phyloP scores from a whole-genome alignment of 2,888 invertebrate species.

The Calameuta pallipes region DNA sequence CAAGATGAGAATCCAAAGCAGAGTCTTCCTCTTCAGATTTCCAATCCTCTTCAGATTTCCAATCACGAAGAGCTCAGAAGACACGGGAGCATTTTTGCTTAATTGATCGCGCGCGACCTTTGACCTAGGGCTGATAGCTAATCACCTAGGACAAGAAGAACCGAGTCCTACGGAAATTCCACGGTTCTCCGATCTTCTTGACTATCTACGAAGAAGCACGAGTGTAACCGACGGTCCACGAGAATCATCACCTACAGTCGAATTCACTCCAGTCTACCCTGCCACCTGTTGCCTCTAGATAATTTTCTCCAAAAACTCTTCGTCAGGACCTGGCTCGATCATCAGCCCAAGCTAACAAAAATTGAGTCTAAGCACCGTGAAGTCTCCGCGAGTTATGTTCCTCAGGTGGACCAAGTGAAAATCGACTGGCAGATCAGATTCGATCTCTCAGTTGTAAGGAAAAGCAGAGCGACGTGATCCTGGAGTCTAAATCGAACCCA shows the following conservation, averaged over 20 bases:
- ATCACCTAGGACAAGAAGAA: background rate
- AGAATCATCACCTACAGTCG: background rate
- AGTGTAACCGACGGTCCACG: background rate
- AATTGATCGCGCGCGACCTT: no score
- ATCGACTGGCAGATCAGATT: background rate
- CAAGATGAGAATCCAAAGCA: background rate
- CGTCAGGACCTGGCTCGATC: background rate
- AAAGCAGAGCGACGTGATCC: background rate
- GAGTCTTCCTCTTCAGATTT: background rate
- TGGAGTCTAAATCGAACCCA: background rate
- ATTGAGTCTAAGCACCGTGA: background rate
- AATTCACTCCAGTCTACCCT: background rate
- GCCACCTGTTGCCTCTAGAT: background rate
- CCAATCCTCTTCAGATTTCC: background rate
- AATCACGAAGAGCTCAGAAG: background rate
- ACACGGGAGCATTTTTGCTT: background rate
- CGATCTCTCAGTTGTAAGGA: background rate
- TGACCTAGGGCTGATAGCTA: background rate
- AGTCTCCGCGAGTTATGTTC: background rate
- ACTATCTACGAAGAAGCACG: background rate
- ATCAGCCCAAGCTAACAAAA: background rate
- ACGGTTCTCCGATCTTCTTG: background rate
- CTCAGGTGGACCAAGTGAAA: background rate
- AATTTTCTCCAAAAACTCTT: background rate
- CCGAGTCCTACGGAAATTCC: background rate